Evolutionary conservation across 2,888 invertebrate species (phyloP), one percentile per base, ranked within the genome.

Genomic region (Napeogenes sylphis): DNA sequence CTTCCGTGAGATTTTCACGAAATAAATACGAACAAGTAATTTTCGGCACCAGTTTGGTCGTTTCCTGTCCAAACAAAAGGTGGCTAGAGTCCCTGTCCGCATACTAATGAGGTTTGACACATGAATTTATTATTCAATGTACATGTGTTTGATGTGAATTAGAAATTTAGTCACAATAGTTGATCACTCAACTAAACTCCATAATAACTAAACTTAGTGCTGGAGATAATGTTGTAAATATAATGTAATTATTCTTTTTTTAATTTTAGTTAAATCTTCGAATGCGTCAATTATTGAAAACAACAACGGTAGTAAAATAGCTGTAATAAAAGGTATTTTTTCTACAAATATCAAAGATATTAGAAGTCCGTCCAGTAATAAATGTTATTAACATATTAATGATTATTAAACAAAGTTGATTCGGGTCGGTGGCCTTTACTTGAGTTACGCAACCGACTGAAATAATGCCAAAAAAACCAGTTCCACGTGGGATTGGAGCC

Each of bases 61-160:
- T 85, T 89, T 90, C 90, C 90, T 90, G 90, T 79, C 84, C 81
- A 83, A 88, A 90, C 90, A 88, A 90, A 82, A 89, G 89, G 87
- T 86, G 80, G 75, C 76, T 82, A 79, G 79, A 76, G 72, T 77
- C 74, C 65, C 73, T 70, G 77, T 77, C 73, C 80, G 89, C 87
- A 90, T 90, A 89, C 83, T 79, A 81, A 90, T 88, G 76, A 82
- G 77, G 69, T 74, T 68, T 71, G 73, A 69, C 66, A 68, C 68
- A 70, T 65, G 69, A 67, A 74, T 81, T 88, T 84, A 74, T 75
- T 86, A 90, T 88, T 65, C 68, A 45, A 59, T 55, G 32, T 63
- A 79, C 74, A 78, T 77, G 75, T 63, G 61, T 78, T 76, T 76
- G 78, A 79, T 83, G 81, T 73, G 81, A 78, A 75, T 76, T 84